Evolutionary conservation across 2,888 invertebrate genomes (phyloP).

Genomic region (Epinotia brunnichana): DNA sequence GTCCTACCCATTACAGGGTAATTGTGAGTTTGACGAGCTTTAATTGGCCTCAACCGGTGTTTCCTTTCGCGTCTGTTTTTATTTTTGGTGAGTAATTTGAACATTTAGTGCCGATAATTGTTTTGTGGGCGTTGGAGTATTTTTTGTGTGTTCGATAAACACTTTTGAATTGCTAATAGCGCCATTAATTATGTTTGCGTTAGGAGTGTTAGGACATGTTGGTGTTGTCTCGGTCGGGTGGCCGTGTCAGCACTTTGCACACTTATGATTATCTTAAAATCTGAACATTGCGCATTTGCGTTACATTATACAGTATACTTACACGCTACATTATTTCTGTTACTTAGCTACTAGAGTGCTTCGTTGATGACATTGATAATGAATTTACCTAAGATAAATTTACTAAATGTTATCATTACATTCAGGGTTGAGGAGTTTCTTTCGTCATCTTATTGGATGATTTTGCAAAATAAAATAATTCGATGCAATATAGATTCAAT

Average conservation of each 20-base stretch:
- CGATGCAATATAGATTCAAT: no score
- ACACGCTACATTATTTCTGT: neutral
- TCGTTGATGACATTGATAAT: no score
- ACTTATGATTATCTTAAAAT: constrained; percentile 55
- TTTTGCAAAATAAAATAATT: no score
- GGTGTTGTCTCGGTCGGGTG: constrained; percentile 66
- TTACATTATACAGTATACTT: constrained; percentile 1
- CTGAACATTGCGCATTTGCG: constrained; percentile 11
- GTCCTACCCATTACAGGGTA: constrained; percentile 54
- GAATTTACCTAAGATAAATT: no score
- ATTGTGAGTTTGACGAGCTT: constrained; percentile 53
- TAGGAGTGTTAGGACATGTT: constrained; percentile 59
- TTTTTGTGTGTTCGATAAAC: constrained; percentile 48
- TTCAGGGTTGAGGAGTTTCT: no score
- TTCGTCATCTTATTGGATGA: no score
- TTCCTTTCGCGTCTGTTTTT: constrained; percentile 47
- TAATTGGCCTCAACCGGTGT: constrained; percentile 44
- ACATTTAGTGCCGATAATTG: constrained; percentile 46
- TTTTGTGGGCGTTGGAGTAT: constrained; percentile 53
- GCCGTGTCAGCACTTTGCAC: constrained; percentile 74
- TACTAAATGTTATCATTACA: no score
- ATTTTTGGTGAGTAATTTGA: constrained; percentile 52
- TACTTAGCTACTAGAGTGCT: neutral
- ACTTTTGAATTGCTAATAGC: constrained; percentile 51
- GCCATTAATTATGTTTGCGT: constrained; percentile 50